Base-by-base conservation (phyloP, 2,888 invertebrate genomes). In the Parnassius glacialis region DNA sequence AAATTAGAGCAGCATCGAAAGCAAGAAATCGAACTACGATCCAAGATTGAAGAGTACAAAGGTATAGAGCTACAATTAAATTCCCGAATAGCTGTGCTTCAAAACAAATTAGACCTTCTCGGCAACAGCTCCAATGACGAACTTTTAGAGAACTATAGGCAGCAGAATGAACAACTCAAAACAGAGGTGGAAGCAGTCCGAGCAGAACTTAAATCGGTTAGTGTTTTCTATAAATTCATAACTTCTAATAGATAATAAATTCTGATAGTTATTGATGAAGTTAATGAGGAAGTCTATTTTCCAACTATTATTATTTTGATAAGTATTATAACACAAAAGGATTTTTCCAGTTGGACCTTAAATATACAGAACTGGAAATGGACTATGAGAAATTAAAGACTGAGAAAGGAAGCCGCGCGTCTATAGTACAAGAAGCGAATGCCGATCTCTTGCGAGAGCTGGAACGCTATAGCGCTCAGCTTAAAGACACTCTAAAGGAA, bases 401-500 rank as follows among this genome's bases (percentile, higher is more conserved):
- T 0, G 88, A 89, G 67, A 84, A 80, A 52, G 85, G 86, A 0
- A 83, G 85, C 48, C 82, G 89, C 25, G 87, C 90, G 12, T 85
- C 87, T 1, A 74, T 87, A 10, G 88, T 81, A 42, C 87, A 86
- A 57, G 87, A 86, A 59, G 85, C 89, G 0, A 87, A 88, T 60
- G 84, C 85, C 0, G 90, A 90, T 59, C 68, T 90, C 41, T 59
- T 87, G 64, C 75, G 85, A 0, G 93, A 94, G 52, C 71, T 93
- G 61, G 93, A 93, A 68, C 84, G 90, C 0, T 89, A 89, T 60
- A 92, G 92, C 66, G 83, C 84, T 10, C 83, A 92, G 50, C 78
- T 93, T 0, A 92, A 92, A 56, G 92, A 93, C 61, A 90, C 92
- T 48, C 77, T 88, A 3, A 83, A 82, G 45, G 90, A 90, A 59